A percentile compares a stretch with the other conserved stretches of the same genome.
phyloP scores from a whole-genome alignment of 2,797 vertebrate species.

The Mormyrus hasselquistii region DNA sequence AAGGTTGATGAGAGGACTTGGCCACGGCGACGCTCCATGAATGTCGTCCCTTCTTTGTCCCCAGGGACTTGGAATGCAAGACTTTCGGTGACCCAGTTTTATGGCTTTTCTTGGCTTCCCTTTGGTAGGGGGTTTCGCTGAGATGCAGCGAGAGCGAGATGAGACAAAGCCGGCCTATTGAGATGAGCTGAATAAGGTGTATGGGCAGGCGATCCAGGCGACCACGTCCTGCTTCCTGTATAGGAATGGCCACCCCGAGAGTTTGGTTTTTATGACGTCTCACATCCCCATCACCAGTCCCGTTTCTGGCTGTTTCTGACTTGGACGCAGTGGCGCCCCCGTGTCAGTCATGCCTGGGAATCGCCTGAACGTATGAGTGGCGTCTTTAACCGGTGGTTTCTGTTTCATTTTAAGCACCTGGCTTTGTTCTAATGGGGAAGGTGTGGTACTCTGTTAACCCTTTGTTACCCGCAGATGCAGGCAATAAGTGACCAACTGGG shows the following conservation, averaged over 20 bases:
- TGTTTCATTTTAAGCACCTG: not conserved
- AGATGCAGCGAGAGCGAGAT: not conserved
- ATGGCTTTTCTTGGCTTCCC: slow-evolving; percentile 27
- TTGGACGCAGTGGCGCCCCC: not conserved
- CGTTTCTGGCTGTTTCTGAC: not conserved
- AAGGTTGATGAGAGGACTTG: not conserved
- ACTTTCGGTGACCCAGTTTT: slow-evolving; percentile 71
- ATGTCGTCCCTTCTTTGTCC: slow-evolving; percentile 7
- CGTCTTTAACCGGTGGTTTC: not conserved
- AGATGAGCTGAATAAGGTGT: not conserved
- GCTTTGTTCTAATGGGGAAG: not conserved
- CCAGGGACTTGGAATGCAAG: slow-evolving; percentile 47
- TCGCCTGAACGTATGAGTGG: not conserved
- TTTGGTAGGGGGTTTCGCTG: slow-evolving; percentile 28
- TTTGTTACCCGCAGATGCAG: not conserved
- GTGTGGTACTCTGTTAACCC: not conserved
- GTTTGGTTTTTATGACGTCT: not conserved
- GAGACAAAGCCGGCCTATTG: not conserved
- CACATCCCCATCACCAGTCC: not conserved
- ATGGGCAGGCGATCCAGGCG: not conserved
- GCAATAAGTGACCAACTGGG: not conserved
- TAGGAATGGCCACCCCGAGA: not conserved
- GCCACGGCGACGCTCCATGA: not conserved
- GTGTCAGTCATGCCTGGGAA: not conserved
- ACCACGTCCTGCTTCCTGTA: not conserved